Evolutionary conservation across 2,888 invertebrate species (phyloP).

Genomic region (Labia minor): DNA sequence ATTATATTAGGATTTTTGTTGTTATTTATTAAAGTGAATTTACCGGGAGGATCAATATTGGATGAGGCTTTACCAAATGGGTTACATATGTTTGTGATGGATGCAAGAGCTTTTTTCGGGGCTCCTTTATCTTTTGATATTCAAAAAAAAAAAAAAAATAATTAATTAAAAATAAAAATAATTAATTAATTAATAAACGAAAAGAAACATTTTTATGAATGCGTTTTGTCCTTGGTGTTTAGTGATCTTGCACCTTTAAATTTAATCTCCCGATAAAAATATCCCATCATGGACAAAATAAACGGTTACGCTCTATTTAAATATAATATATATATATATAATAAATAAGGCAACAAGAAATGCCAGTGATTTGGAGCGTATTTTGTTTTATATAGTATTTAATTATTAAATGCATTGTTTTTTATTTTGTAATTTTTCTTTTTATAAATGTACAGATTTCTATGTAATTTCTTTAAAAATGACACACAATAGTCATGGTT

Average conservation of each 20-base stretch:
- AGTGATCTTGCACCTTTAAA: conserved; percentile 23
- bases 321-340: not conserved
- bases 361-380: not conserved
- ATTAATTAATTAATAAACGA: no score
- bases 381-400: not conserved
- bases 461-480: not conserved
- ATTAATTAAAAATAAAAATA: no score
- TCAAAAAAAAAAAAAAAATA: no score
- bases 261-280: conserved; percentile 20
- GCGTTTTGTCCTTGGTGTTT: conserved; percentile 27
- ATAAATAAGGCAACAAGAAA: not conserved
- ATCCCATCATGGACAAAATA: conserved; percentile 18
- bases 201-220: conserved; percentile 26
- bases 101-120: conserved; percentile 20
- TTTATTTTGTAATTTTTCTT: not conserved
- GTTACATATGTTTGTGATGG: no score
- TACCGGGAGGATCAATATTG: conserved; percentile 15
- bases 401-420: not conserved
- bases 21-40: conserved; percentile 17
- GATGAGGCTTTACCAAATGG: conserved; percentile 5
- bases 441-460: not conserved
- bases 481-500: not conserved
- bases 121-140: conserved; percentile 17
- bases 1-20: conserved; percentile 17
- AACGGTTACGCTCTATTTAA: not conserved